A percentile compares a stretch with the other conserved stretches of the same genome.
phyloP scores from a whole-genome alignment of 53 echinoderm and acorn worm genomes.

The Stichopus horrens region DNA sequence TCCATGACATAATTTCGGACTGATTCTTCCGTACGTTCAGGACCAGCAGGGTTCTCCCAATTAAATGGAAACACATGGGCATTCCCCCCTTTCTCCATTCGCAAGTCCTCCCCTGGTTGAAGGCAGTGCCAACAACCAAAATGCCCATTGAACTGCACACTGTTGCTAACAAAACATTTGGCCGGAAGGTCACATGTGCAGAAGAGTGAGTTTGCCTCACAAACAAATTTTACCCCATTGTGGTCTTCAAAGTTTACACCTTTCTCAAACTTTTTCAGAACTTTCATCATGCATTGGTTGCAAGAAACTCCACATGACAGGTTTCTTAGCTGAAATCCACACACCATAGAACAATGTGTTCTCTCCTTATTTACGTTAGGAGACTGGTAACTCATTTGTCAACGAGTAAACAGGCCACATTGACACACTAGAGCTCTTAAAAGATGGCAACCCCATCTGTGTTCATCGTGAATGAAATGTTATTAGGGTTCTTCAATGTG shows the following conservation, averaged over 20 bases:
- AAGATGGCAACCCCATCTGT: constrained; percentile 54
- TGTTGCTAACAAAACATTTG: constrained; percentile 46
- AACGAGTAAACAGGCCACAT: constrained; percentile 58
- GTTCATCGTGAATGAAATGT: constrained; percentile 52
- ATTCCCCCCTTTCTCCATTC: constrained; percentile 51
- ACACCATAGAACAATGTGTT: constrained; percentile 48
- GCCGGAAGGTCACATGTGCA: constrained; percentile 60
- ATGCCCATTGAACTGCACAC: constrained; percentile 56
- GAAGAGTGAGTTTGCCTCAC: constrained; percentile 30
- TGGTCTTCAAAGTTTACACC: constrained; percentile 36
- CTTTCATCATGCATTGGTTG: constrained; percentile 44
- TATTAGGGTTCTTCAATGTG: constrained; percentile 47
- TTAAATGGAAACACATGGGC: constrained; percentile 48
- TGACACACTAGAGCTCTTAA: constrained; percentile 52
- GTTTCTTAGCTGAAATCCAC: constrained; percentile 45
- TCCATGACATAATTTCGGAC: constrained; percentile 29
- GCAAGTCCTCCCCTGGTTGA: constrained; percentile 43
- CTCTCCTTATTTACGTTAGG: constrained; percentile 33
- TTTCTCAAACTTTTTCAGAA: constrained; percentile 29
- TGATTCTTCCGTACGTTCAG: constrained; percentile 20
- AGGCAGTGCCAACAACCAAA: constrained; percentile 53
- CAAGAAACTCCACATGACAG: constrained; percentile 56
- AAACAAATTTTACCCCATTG: constrained; percentile 23
- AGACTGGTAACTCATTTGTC: constrained; percentile 52
- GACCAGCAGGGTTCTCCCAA: constrained; percentile 42